Evolutionary conservation across 2,113 vertebrate species (phyloP).

Genomic region (Malurus cyaneus): DNA sequence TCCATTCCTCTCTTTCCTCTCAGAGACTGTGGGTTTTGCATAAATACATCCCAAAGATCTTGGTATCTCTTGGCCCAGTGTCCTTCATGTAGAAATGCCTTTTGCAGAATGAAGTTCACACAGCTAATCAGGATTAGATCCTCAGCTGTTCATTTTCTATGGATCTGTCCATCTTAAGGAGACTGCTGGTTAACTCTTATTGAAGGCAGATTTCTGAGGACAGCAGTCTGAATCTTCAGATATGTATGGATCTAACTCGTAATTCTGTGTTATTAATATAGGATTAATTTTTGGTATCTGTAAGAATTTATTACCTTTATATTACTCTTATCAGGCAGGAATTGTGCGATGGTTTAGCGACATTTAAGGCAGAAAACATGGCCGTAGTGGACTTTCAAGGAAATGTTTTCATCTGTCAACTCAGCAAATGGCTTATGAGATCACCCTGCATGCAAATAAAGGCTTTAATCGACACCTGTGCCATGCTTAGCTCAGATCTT

Average conservation of each 20-base stretch:
- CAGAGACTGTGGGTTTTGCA: not conserved
- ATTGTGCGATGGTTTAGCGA: not conserved
- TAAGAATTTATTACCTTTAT: not conserved
- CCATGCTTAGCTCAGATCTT: not conserved
- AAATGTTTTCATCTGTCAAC: not conserved
- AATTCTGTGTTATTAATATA: not conserved
- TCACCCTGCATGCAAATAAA: not conserved
- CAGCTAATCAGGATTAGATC: not conserved
- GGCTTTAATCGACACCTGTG: not conserved
- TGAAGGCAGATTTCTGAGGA: not conserved
- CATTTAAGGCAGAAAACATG: not conserved
- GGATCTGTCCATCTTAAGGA: not conserved
- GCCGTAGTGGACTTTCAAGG: not conserved
- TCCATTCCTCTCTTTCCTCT: not conserved
- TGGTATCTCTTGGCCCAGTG: not conserved
- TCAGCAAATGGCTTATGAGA: not conserved
- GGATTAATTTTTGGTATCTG: not conserved
- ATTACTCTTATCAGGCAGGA: not conserved
- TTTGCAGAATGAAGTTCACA: not conserved
- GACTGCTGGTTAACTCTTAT: not conserved
- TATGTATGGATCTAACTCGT: not conserved
- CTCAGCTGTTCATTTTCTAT: not conserved
- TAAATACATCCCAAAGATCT: not conserved
- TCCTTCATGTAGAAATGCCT: not conserved
- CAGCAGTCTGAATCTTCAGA: not conserved